Evolutionary conservation across 2,888 invertebrate species (phyloP).

Genomic region (Folsomia candida): DNA sequence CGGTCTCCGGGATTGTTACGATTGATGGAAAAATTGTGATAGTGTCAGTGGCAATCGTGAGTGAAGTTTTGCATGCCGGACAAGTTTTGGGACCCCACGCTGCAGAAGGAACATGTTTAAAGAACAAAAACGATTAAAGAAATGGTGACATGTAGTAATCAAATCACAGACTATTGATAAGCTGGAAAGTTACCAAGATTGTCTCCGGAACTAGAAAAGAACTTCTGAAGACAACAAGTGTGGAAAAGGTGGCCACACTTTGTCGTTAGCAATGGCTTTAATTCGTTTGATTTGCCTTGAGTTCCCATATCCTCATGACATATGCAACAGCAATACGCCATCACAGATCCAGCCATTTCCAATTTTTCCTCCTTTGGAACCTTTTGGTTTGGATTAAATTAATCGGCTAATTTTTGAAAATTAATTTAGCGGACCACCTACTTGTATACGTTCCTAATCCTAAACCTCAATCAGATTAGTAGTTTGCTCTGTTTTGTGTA

Average conservation of each 20-base stretch:
- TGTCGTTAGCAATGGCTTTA: constrained; percentile 10
- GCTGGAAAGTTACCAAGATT: not conserved
- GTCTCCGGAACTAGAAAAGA: not conserved
- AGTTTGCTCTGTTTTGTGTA: too few relatives aligned
- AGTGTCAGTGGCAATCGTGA: constrained; percentile 20
- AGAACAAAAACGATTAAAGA: not conserved
- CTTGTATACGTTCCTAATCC: too few relatives aligned
- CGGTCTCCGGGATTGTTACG: not conserved
- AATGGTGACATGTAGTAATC: too few relatives aligned
- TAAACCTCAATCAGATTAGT: too few relatives aligned
- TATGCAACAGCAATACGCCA: constrained; percentile 31
- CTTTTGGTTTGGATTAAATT: too few relatives aligned
- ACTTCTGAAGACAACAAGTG: constrained; percentile 26
- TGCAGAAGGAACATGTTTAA: not conserved
- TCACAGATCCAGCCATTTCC: not conserved
- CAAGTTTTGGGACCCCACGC: constrained; percentile 28
- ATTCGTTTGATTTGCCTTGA: too few relatives aligned
- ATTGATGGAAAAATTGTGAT: constrained; percentile 20
- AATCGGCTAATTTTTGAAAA: too few relatives aligned
- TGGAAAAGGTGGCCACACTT: constrained; percentile 38
- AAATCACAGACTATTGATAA: too few relatives aligned
- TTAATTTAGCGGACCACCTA: too few relatives aligned
- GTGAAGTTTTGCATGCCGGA: constrained; percentile 15
- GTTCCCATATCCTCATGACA: too few relatives aligned
- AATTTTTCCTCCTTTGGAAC: too few relatives aligned